A percentile compares a stretch with the other conserved stretches of the same genome.
phyloP scores from a whole-genome alignment of 1,140 invertebrate genomes.

The Heterodera carotae region DNA sequence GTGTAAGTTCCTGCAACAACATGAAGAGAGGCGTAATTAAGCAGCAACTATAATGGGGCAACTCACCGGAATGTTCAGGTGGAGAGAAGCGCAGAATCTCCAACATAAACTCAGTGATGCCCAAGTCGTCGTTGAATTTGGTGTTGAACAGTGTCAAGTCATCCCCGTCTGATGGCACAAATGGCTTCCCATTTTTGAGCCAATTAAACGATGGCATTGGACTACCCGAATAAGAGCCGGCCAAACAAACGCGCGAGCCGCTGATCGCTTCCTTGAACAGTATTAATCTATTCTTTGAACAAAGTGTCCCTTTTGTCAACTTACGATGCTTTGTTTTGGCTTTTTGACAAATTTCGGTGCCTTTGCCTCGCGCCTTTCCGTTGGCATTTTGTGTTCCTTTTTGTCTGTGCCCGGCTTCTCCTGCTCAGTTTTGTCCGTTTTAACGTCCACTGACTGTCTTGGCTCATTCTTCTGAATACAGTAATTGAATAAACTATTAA shows the following conservation, averaged over 20 bases:
- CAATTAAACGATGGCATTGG: constrained; percentile 21
- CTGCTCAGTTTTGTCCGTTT: neutral
- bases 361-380: constrained; percentile 6
- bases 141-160: constrained; percentile 19
- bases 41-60: neutral
- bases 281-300: neutral
- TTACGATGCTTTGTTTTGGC: constrained; percentile 23
- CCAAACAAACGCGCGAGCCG: constrained; percentile 23
- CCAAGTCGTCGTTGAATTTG: constrained; percentile 22
- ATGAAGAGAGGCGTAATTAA: neutral
- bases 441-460: neutral
- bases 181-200: constrained; percentile 22
- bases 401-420: neutral
- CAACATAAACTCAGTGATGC: constrained; percentile 17
- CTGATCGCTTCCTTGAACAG: constrained; percentile 20
- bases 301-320: neutral
- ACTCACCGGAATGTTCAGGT: constrained; percentile 22
- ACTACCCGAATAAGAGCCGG: constrained; percentile 4
- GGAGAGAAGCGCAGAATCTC: constrained; percentile 18
- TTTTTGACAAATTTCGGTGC: constrained; percentile 21
- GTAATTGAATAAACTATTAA: no score
- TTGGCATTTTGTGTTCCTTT: neutral
- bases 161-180: neutral
- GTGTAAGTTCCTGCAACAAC: constrained; percentile 19
- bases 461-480: constrained; percentile 3